A percentile compares a stretch with the other conserved stretches of the same genome.
These are phyloP conservation scores for Caenorhabditis plicata DNA, from an alignment of 2,888 invertebrate species.

Conservation along the genomic window DNA sequence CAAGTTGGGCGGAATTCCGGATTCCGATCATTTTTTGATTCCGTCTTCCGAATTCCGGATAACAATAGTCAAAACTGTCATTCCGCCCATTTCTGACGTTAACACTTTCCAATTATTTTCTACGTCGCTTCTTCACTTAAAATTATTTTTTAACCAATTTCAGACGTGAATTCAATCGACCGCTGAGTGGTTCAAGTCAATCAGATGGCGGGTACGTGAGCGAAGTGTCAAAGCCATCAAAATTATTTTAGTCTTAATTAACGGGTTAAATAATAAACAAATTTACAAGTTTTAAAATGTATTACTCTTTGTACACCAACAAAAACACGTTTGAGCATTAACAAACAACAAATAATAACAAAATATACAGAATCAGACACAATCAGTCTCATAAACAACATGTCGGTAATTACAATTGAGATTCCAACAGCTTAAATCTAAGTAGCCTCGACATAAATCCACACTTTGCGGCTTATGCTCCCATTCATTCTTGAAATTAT, in stretches of 20 bases:
- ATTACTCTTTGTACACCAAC: neutral
- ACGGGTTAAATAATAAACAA: neutral
- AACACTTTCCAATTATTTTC: too few relatives aligned
- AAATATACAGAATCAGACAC: neutral
- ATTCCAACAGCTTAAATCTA: neutral
- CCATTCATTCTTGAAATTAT: too few relatives aligned
- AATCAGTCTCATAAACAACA: neutral
- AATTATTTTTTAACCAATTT: slow-evolving; percentile 2
- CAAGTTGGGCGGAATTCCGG: too few relatives aligned
- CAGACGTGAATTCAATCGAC: slow-evolving; percentile 35
- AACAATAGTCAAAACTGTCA: too few relatives aligned
- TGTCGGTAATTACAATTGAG: neutral
- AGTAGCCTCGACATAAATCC: neutral
- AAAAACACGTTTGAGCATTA: neutral
- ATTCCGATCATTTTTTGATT: too few relatives aligned
- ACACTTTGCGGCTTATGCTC: too few relatives aligned
- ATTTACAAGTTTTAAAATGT: neutral
- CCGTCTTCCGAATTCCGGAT: too few relatives aligned
- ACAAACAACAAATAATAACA: neutral
- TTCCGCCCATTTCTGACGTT: too few relatives aligned
- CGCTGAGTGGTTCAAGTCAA: slow-evolving; percentile 48
- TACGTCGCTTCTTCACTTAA: neutral
- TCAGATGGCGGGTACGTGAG: slow-evolving; percentile 52
- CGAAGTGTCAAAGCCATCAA: slow-evolving; percentile 44
- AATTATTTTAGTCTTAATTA: slow-evolving; percentile 23